phyloP scores from a whole-genome alignment of 2,797 vertebrate genomes.

The Lates japonicus region DNA sequence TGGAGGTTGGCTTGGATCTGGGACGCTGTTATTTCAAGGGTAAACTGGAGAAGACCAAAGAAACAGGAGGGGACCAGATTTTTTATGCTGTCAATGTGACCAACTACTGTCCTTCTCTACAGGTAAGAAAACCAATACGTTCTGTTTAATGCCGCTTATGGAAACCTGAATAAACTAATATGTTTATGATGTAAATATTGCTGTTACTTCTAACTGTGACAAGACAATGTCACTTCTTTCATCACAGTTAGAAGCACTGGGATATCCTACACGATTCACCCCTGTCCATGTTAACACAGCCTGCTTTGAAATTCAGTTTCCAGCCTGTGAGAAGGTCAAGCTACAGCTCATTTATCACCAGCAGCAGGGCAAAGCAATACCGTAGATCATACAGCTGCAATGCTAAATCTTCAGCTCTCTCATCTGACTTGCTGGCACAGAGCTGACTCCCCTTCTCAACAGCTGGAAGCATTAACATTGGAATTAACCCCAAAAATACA shows the following conservation, averaged over 20 bases:
- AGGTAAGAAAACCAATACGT: constrained; percentile 75
- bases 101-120: constrained; percentile 81
- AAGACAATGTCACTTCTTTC: constrained; percentile 25
- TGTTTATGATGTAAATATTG: constrained; percentile 43
- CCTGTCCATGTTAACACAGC: constrained; percentile 16
- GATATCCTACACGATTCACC: constrained; percentile 19
- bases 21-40: constrained; percentile 82
- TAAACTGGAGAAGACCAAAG: constrained; percentile 57
- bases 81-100: constrained; percentile 79
- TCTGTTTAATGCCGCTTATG: not conserved
- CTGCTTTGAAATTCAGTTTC: constrained; percentile 40
- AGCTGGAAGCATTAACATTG: too few species aligned
- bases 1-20: constrained; percentile 76
- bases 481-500: too few species aligned
- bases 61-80: constrained; percentile 51
- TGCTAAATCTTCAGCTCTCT: not conserved
- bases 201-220: constrained; percentile 23
- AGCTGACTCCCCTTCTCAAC: not conserved
- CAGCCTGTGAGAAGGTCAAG: constrained; percentile 22
- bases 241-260: constrained; percentile 18
- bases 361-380: constrained; percentile 29
- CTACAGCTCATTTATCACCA: constrained; percentile 35
- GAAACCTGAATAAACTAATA: constrained; percentile 14
- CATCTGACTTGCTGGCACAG: not conserved
- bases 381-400: constrained; percentile 21